A percentile compares a stretch with the other conserved stretches of the same genome.
phyloP scores from a whole-genome alignment of 1,140 invertebrate species.

The Diorhabda carinulata region DNA sequence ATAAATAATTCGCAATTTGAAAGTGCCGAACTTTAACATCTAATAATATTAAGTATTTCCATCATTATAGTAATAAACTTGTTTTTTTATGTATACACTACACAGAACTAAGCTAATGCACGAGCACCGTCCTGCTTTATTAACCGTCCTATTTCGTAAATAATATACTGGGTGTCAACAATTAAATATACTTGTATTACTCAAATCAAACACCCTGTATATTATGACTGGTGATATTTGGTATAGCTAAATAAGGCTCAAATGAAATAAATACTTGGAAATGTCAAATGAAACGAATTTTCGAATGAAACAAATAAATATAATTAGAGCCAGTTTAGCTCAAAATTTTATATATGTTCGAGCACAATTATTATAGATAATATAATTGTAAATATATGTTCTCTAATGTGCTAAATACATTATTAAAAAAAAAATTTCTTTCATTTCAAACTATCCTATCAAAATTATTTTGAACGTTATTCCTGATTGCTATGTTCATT shows the following conservation, averaged over 20 bases:
- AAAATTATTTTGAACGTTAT: no score
- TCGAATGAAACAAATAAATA: not conserved
- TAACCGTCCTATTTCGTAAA: not conserved
- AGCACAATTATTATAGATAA: not conserved
- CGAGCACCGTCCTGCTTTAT: not conserved
- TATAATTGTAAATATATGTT: not conserved
- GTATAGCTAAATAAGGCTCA: constrained; percentile 1
- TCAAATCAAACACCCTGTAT: not conserved
- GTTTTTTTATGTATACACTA: not conserved
- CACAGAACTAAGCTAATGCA: not conserved
- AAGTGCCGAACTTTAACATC: no score
- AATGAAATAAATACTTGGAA: not conserved
- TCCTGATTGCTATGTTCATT: no score
- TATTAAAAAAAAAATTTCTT: not conserved
- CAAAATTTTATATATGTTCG: not conserved
- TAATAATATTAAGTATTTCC: no score
- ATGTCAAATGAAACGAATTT: constrained; percentile 2
- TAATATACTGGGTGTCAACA: not conserved
- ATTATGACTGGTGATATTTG: not conserved
- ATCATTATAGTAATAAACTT: no score
- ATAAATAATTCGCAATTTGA: no score
- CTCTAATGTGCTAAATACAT: constrained; percentile 1
- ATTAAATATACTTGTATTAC: not conserved
- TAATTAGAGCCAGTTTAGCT: not conserved
- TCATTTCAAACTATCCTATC: no score